Percentiles rank a stretch among this genome's conserved stretches.
phyloP scores from a whole-genome alignment of 2,888 invertebrate species.

The Drosophila recens region DNA sequence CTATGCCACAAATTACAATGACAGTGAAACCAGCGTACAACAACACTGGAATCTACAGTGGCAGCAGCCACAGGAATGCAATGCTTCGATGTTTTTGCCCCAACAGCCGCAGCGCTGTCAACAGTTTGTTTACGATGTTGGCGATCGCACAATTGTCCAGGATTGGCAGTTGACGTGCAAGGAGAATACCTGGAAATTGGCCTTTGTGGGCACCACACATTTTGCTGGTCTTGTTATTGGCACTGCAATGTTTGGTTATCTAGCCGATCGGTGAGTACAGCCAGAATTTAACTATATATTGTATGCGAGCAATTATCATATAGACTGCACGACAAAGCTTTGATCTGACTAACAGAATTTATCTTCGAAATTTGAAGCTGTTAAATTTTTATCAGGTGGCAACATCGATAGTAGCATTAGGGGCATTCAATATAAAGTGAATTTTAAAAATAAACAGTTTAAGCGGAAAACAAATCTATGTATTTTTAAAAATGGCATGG shows the following conservation, averaged over 20 bases:
- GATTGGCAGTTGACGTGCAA: conserved; percentile 88
- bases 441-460: background rate
- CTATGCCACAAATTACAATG: conserved; percentile 68
- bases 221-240: conserved; percentile 88
- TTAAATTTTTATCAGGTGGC: conserved; percentile 1
- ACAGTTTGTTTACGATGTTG: conserved; percentile 86
- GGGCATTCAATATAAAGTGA: background rate
- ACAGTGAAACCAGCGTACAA: conserved; percentile 11
- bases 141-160: conserved; percentile 87
- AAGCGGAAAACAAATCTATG: too few relatives aligned
- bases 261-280: conserved; percentile 87
- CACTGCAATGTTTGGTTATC: conserved; percentile 87
- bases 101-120: conserved; percentile 84
- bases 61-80: conserved; percentile 23
- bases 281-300: background rate
- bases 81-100: conserved; percentile 83
- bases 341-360: background rate
- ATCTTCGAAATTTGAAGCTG: background rate
- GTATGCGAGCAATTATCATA: background rate
- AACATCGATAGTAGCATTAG: background rate
- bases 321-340: background rate
- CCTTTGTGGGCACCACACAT: conserved; percentile 88
- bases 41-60: background rate
- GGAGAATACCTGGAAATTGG: conserved; percentile 88
- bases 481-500: background rate